phyloP scores from a whole-genome alignment of 2,888 invertebrate genomes.

The Pachymerium ferrugineum region DNA sequence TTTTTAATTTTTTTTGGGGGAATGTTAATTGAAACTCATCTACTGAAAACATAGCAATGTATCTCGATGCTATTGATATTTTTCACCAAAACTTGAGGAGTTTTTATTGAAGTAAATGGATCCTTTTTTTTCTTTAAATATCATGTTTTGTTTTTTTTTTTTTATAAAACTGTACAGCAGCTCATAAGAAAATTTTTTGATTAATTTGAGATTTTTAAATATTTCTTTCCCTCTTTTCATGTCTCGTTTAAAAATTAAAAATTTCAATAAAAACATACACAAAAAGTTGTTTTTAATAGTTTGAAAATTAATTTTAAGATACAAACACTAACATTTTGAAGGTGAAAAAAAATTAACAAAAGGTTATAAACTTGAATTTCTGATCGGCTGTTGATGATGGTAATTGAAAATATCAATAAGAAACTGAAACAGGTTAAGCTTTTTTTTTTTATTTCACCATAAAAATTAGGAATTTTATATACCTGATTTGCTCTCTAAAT shows the following conservation, averaged over 20 bases:
- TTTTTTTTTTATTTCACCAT: too few species aligned
- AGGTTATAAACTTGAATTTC: too few species aligned
- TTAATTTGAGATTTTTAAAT: neutral
- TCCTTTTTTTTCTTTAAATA: neutral
- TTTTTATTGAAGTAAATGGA: neutral
- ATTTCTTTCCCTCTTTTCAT: neutral
- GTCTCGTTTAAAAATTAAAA: neutral
- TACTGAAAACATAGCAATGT: slow-evolving; percentile 9
- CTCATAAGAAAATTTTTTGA: neutral
- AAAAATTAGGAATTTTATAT: too few species aligned
- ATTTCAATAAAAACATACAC: neutral
- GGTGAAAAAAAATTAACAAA: neutral
- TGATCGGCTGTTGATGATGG: too few species aligned
- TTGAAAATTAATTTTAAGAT: neutral
- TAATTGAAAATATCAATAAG: too few species aligned
- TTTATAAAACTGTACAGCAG: neutral
- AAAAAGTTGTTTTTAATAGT: neutral
- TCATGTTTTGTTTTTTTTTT: neutral
- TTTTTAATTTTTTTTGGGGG: neutral
- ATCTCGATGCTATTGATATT: slow-evolving; percentile 32
- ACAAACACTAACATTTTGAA: neutral
- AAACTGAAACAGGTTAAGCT: too few species aligned
- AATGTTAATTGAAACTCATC: neutral
- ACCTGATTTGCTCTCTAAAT: too few species aligned
- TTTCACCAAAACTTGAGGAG: neutral